phyloP scores from a whole-genome alignment of 2,797 vertebrate genomes.

The Amniataba percoides region DNA sequence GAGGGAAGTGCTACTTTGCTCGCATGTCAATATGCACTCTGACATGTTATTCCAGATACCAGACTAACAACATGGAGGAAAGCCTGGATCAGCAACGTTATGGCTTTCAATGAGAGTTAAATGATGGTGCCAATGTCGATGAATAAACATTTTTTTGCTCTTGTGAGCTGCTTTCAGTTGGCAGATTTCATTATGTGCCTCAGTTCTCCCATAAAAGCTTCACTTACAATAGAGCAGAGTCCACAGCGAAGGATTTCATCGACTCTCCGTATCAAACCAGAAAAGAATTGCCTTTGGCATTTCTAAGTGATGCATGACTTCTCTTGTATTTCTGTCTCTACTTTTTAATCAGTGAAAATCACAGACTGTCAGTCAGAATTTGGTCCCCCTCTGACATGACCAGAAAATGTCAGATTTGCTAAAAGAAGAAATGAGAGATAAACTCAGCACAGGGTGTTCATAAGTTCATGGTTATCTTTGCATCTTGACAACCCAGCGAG shows the following conservation, averaged over 20 bases:
- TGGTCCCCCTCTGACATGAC: constrained; percentile 46
- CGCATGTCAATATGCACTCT: constrained; percentile 2
- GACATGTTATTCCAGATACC: constrained; percentile 5
- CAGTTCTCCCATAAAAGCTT: constrained; percentile 60
- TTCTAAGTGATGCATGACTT: constrained; percentile 73
- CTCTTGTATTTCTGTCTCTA: constrained; percentile 64
- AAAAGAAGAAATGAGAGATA: constrained; percentile 38
- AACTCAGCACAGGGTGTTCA: constrained; percentile 19
- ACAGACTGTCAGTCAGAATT: constrained; percentile 69
- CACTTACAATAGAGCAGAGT: constrained; percentile 43
- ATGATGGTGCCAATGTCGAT: constrained; percentile 28
- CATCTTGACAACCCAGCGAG: background rate
- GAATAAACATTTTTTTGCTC: constrained; percentile 28
- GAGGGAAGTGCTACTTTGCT: constrained; percentile 10
- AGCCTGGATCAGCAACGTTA: constrained; percentile 7
- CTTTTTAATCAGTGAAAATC: constrained; percentile 66
- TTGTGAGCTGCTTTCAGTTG: constrained; percentile 39
- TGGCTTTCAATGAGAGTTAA: constrained; percentile 6
- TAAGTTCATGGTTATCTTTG: constrained; percentile 22
- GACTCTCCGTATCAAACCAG: constrained; percentile 48
- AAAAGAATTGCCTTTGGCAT: constrained; percentile 70
- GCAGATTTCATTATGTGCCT: constrained; percentile 63
- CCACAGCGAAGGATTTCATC: constrained; percentile 55
- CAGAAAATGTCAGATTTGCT: constrained; percentile 57
- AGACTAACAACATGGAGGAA: background rate